phyloP scores from a whole-genome alignment of 2,797 vertebrate genomes.

The Cyprinella venusta region DNA sequence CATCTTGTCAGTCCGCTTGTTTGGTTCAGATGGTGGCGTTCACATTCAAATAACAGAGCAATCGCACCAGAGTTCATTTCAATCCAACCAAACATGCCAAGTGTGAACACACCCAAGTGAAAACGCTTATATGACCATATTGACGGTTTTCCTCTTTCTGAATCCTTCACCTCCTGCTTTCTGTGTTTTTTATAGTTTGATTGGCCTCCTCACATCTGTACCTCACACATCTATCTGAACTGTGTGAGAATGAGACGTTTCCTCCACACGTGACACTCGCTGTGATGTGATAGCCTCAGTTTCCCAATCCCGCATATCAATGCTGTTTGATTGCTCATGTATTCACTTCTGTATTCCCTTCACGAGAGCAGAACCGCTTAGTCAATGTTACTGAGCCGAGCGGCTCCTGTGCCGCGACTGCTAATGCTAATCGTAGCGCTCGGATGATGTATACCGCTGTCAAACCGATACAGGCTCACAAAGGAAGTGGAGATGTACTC shows the following conservation, averaged over 20 bases:
- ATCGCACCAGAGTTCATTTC: too few species aligned
- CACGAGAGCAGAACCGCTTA: slow-evolving; percentile 34
- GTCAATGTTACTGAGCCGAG: slow-evolving; percentile 39
- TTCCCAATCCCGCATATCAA: slow-evolving; percentile 17
- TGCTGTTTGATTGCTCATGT: slow-evolving; percentile 27
- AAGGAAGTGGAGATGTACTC: slow-evolving; percentile 46
- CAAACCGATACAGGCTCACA: slow-evolving; percentile 33
- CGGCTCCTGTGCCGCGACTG: slow-evolving; percentile 7
- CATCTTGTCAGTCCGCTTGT: too few species aligned
- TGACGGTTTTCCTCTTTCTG: background rate
- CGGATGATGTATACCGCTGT: slow-evolving; percentile 52
- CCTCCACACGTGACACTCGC: background rate
- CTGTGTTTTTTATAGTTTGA: background rate
- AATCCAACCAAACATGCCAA: too few species aligned
- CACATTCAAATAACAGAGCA: too few species aligned
- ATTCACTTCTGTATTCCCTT: slow-evolving; percentile 28
- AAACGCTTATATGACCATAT: background rate
- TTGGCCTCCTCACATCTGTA: background rate
- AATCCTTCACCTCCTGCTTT: background rate
- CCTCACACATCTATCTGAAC: background rate
- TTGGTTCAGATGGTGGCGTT: too few species aligned
- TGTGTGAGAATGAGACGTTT: background rate
- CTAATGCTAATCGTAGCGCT: slow-evolving; percentile 49
- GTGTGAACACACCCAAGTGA: too few species aligned
- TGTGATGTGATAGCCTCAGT: background rate